Base-by-base conservation (phyloP, 2,113 vertebrate genomes). In the Crotalus viridis region DNA sequence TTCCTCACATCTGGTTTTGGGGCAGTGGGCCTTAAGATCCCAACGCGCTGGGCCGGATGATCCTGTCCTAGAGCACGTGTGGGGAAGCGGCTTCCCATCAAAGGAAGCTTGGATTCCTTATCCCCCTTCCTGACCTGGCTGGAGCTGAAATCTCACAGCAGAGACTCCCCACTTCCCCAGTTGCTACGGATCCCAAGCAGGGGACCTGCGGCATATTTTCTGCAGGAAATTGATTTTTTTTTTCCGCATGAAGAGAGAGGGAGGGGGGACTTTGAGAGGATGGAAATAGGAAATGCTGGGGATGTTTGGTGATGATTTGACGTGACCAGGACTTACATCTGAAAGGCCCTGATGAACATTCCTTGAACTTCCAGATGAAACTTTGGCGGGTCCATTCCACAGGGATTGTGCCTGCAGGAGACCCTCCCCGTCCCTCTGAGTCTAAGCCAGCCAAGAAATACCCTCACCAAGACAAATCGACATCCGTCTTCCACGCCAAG, bases 301-400 rank as follows among this genome's bases (percentile, higher is more conserved):
- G 26, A 55, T 19, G 19, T 22, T 21, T 48, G 52, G 17, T 19
- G 26, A 13, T 8, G 90, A 69, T 43, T 43, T 7, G 26, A 26
- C 43, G 10, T 39, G 57, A 21, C 46, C 21, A 21, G 22, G 7
- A 17, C 28, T 4, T 13, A 3, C 24, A n/a, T 19, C 33, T 17
- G 39, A 89, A 10, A 74, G 12, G 6, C 5, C 24, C 51, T 55
- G 21, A 61, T 3, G 59, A 22, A 1, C 54, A 3, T 48, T 51
- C 54, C 57, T 17, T 90, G 52, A 55, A 54, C 22, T 95, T 93
- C 22, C 96, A 98, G 98, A 95, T 93, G 46, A 97, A 98, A 28
- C 93, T 93, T 43, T 95, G 94, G 52, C 96, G 98, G 88, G 97
- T 97, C 55, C 98, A 97, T 96, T 98, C 98, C 13, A 98, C 97